Evolutionary conservation across 92 coral and sea anemone genomes (phyloP), one percentile per base, ranked within the genome.

Genomic region (Phenganax marumi): DNA sequence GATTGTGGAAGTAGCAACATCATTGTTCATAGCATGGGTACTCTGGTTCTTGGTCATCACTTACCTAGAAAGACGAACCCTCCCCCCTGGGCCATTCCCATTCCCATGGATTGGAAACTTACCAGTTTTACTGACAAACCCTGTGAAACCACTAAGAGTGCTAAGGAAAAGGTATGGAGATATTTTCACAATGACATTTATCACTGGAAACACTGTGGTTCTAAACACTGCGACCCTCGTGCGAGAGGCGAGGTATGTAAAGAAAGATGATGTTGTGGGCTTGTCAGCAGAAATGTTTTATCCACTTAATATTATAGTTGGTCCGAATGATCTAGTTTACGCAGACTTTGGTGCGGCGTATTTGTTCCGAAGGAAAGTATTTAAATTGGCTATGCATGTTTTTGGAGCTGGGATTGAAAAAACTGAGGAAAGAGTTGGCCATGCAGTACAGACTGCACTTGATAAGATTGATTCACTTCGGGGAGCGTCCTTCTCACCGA

Each of bases 71-170:
- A 70, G 75, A 26, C 26, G 75, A 70, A 70, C 75, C 17, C 75
- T 70, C 6, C 75, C 75, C 26, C 75, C 75, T 70, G 75, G 75
- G 46, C 75, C 75, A 24, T 70, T 70, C 75, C 75, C 75, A 2
- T 70, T 70, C 46, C 75, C 75, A 70, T 70, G 75, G 75, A 50
- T 70, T 70, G 75, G 75, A 16, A 70, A 70, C 75, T 46, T 70
- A 70, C 75, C 75, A 70, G 19, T 70, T 51, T 70, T 70, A 70
- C 75, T 70, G n/a, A 70, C 75, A 70, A 25, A 70, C 52, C 75
- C 75, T 8, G 52, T 17, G 50, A 70, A 70, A 8, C 75, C 75
- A 70, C 18, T 70, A 51, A 70, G 75, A 70, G 26, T 7, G 46
- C 75, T 70, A 16, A 26, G 75, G 75, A 49, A 70, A 19, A 70